Base-by-base conservation (phyloP, 2,888 invertebrate species). In the Heptascelio sp. region DNA sequence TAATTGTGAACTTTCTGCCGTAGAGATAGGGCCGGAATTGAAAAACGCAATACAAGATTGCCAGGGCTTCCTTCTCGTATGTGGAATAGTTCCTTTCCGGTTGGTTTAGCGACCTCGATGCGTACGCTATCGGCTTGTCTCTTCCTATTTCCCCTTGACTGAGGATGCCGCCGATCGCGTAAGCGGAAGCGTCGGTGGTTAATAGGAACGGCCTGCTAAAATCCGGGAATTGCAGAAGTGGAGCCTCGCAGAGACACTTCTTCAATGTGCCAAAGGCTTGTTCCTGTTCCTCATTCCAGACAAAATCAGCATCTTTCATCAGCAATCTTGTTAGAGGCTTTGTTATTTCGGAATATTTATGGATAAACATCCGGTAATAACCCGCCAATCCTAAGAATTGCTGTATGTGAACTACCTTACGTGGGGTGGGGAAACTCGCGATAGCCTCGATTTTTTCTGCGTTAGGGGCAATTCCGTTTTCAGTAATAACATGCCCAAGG, bases 351-450 rank as follows among this genome's bases (percentile, higher is more conserved):
- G 85, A 67, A 43, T 85, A 87, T 15, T 85, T 59, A 23, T 57
- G 26, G 6, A 87, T 84, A 64, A 88, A 87, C 1, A 79, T 43
- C 19, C 86, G 11, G 40, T 87, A 88, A 51, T 85, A 87, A 6
- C 82, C 77, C 8, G 82, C 83, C 5, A 87, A 34, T 8, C 84
- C 86, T 17, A 87, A 51, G 26, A 87, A 88, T 65, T 83, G 59
- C 23, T 51, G 51, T 13, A 51, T 51, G 23, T 51, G 51, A 2
- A 51, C 51, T 13, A 51, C 23, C 11, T 68, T 37, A 2, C 43
- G 67, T 5, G 76, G 76, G 3, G 11, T 8, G 17, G 65, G 46
- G 17, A 65, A 67, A 19, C 34, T 51, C 13, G 2, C 19, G 6
- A 67, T 25, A 19, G 67, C 1, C 21, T 67, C 67, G 2, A 67